phyloP scores from a whole-genome alignment of 2,888 invertebrate genomes.

The Machimus atricapillus region DNA sequence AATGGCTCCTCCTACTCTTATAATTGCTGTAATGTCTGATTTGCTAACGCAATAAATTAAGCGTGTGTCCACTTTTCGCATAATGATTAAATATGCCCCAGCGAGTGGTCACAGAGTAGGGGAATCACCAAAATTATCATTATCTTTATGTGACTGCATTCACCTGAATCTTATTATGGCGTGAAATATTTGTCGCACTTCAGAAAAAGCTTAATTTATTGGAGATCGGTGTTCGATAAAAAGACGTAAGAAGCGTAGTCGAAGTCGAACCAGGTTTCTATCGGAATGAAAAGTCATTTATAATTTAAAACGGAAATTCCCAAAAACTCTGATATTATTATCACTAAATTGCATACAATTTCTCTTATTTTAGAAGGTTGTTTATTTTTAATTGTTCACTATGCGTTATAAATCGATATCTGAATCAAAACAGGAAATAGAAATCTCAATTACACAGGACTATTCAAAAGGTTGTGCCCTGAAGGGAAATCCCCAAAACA shows the following conservation, averaged over 20 bases:
- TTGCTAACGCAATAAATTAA: background rate
- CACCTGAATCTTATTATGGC: background rate
- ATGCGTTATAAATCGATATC: background rate
- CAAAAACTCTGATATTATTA: background rate
- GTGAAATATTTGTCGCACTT: background rate
- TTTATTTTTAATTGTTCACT: background rate
- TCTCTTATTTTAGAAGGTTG: background rate
- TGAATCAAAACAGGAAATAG: background rate
- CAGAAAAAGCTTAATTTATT: background rate
- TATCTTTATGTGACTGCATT: background rate
- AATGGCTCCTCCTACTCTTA: background rate
- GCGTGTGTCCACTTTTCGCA: background rate
- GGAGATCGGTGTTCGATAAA: background rate
- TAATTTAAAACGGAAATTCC: background rate
- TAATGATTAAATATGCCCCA: background rate
- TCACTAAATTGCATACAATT: background rate
- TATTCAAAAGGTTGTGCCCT: background rate
- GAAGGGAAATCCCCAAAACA: background rate
- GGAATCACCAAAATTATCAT: background rate
- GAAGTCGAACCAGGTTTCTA: background rate
- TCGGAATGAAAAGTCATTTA: background rate
- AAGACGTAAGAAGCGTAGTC: background rate
- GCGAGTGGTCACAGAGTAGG: background rate
- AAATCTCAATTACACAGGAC: background rate
- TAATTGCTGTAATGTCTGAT: background rate